A percentile compares a stretch with the other conserved stretches of the same genome.
Conservation (phyloP, 2,888 invertebrate genomes). For the Drosophila austrosaltans region DNA sequence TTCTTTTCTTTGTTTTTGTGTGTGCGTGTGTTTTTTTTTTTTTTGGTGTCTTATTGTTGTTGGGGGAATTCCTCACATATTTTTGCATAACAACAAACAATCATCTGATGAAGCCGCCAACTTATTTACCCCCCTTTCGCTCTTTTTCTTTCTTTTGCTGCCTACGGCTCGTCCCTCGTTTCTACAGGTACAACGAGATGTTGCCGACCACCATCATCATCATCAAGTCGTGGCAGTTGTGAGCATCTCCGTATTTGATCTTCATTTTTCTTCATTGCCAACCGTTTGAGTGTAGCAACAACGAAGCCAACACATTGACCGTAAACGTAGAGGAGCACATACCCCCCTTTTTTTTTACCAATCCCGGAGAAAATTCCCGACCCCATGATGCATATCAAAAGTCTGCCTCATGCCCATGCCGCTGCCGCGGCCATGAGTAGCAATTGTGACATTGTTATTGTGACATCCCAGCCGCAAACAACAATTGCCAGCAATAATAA, state of each 20-base stretch:
- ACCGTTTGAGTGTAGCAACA: conserved; percentile 35
- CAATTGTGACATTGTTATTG: conserved; percentile 83
- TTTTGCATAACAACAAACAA: conserved; percentile 65
- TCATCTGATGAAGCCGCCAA: conserved; percentile 53
- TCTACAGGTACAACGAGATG: conserved; percentile 40
- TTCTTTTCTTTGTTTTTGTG: conserved; percentile 21
- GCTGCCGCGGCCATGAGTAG: conserved; percentile 82
- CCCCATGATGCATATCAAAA: conserved; percentile 81
- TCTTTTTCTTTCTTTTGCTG: background rate
- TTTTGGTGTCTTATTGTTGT: conserved; percentile 12
- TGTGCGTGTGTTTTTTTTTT: conserved; percentile 39
- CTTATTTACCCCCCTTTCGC: conserved; percentile 33
- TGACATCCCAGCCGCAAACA: conserved; percentile 81
- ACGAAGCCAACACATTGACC: conserved; percentile 13
- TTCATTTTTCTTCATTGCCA: conserved; percentile 44
- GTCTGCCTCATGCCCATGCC: conserved; percentile 80
- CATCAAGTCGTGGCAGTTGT: conserved; percentile 46
- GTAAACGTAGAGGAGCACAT: background rate
- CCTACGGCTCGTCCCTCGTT: background rate
- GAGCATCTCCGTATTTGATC: conserved; percentile 40
- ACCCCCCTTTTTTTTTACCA: conserved; percentile 10
- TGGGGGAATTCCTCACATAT: conserved; percentile 76
- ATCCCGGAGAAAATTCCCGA: conserved; percentile 13
- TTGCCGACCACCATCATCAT: conserved; percentile 25
- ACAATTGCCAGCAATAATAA: conserved; percentile 75